Evolutionary conservation across 2,888 invertebrate species (phyloP).

Genomic region (Cosmorhoe ocellata): DNA sequence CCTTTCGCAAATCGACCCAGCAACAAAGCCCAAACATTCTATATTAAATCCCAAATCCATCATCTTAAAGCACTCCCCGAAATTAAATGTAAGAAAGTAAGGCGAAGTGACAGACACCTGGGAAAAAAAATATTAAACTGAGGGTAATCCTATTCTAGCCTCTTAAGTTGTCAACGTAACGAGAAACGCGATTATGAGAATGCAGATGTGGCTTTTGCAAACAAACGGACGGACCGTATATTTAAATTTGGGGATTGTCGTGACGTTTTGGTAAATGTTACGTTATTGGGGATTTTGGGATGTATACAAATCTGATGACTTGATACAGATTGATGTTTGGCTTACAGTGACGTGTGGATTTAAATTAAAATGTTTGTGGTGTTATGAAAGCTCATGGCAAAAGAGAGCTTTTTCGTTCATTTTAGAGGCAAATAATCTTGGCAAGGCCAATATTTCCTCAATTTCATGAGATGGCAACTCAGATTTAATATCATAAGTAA

Average conservation of each 20-base stretch:
- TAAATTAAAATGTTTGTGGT: too few species aligned
- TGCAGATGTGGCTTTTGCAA: conserved; percentile 39
- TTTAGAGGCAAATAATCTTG: too few species aligned
- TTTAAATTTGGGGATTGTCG: conserved; percentile 30
- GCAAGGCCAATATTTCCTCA: conserved; percentile 13
- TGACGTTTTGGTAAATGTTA: conserved; percentile 7
- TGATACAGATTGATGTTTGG: conserved; percentile 7
- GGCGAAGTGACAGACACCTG: conserved; percentile 47
- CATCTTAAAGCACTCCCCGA: conserved; percentile 40
- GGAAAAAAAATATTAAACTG: conserved; percentile 58
- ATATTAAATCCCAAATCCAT: conserved; percentile 46
- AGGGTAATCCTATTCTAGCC: conserved; percentile 54
- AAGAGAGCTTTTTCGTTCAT: too few species aligned
- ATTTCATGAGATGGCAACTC: conserved; percentile 19
- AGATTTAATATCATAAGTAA: conserved; percentile 15
- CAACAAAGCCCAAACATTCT: conserved; percentile 31
- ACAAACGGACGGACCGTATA: conserved; percentile 25
- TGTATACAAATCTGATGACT: conserved; percentile 1
- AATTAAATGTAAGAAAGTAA: conserved; percentile 51
- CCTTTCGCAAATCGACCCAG: conserved; percentile 16
- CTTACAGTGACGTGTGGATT: too few species aligned
- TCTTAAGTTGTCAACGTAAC: conserved; percentile 59
- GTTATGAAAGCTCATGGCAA: background rate
- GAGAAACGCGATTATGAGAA: conserved; percentile 50
- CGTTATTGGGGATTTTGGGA: background rate